Evolutionary conservation across 1,140 invertebrate species (phyloP).

Genomic region (Neuroterus valhalla): DNA sequence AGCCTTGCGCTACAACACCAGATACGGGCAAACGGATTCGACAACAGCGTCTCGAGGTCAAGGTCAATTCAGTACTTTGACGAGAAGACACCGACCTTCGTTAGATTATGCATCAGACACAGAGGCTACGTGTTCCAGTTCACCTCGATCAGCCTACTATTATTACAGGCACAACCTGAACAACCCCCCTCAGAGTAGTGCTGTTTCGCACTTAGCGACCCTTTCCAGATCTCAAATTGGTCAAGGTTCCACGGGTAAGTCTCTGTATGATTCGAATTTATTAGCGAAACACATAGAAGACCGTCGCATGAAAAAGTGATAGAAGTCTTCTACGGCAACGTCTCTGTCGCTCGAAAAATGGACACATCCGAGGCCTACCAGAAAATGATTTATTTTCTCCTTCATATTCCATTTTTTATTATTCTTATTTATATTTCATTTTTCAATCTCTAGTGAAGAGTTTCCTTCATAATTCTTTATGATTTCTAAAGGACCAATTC

Average conservation of each 20-base stretch:
- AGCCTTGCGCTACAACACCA: conserved; percentile 75
- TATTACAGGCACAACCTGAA: conserved; percentile 80
- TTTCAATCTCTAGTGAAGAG: too few species aligned
- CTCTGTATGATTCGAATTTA: not conserved
- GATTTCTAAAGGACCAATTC: not conserved
- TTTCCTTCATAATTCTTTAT: not conserved
- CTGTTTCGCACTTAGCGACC: conserved; percentile 71
- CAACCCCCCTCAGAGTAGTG: conserved; percentile 67
- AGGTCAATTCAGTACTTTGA: conserved; percentile 75
- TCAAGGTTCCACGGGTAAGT: conserved; percentile 69
- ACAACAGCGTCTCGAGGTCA: conserved; percentile 70
- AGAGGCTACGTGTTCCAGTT: conserved; percentile 85
- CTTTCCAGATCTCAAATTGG: conserved; percentile 72
- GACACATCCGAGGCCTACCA: not conserved
- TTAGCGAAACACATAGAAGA: conserved; percentile 15
- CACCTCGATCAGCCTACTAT: conserved; percentile 85
- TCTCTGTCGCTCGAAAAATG: conserved; percentile 24
- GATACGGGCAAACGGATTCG: conserved; percentile 77
- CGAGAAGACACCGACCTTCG: conserved; percentile 82
- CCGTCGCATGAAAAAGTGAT: not conserved
- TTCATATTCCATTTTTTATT: not conserved
- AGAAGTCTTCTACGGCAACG: conserved; percentile 29
- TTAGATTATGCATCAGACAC: conserved; percentile 96
- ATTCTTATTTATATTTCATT: not conserved
- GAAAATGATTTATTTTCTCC: not conserved